A percentile compares a stretch with the other conserved stretches of the same genome.
These are phyloP conservation scores for Harmothoe impar DNA, from an alignment of 2,888 invertebrate genomes.

Conservation along the genomic window DNA sequence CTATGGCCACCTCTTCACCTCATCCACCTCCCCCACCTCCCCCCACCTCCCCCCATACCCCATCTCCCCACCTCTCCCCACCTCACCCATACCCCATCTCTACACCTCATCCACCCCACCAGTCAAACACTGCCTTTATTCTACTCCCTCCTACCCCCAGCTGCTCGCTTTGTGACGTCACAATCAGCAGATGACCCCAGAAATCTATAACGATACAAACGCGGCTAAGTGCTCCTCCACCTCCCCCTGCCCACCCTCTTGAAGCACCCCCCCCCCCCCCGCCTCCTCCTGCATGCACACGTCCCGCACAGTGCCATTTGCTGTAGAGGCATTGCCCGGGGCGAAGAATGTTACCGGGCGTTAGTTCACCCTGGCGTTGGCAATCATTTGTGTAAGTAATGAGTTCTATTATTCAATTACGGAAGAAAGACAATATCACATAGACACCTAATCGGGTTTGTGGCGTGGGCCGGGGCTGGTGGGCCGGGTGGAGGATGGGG, in stretches of 20 bases:
- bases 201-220: conserved; percentile 59
- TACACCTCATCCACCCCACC: neutral
- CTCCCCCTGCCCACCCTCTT: neutral
- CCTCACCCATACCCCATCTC: neutral
- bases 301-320: neutral
- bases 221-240: conserved; percentile 41
- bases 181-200: conserved; percentile 57
- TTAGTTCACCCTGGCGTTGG: conserved; percentile 56
- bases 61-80: too few relatives aligned
- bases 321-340: neutral
- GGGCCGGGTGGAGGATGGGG: neutral
- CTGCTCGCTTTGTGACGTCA: conserved; percentile 60
- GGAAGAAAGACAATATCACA: conserved; percentile 62
- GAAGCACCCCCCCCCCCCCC: neutral
- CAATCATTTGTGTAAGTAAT: conserved; percentile 65
- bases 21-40: neutral
- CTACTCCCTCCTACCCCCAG: conserved; percentile 38
- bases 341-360: conserved; percentile 40
- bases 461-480: neutral
- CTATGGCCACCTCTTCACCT: neutral
- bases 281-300: neutral
- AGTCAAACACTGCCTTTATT: neutral
- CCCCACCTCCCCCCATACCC: too few relatives aligned
- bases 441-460: conserved; percentile 56
- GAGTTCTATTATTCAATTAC: conserved; percentile 63